These are phyloP conservation scores for Seriola rivoliana DNA, from an alignment of 2,113 vertebrate genomes.

Conservation along the genomic window DNA sequence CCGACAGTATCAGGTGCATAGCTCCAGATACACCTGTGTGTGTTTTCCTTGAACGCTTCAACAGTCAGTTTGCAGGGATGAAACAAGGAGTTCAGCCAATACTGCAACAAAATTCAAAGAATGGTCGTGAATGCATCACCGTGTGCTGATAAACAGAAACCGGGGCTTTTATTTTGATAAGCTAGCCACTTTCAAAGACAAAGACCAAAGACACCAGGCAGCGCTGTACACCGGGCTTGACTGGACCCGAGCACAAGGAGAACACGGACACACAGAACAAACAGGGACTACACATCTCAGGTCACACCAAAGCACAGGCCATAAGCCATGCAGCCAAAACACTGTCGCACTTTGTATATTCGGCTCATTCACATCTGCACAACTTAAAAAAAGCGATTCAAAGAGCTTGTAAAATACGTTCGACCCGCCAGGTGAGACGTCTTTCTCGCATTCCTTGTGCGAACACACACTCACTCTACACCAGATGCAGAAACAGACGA, in stretches of 20 bases:
- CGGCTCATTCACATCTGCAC: neutral
- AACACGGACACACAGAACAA: slow-evolving; percentile 45
- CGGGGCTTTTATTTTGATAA: slow-evolving; percentile 4
- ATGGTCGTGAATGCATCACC: neutral
- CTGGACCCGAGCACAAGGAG: slow-evolving; percentile 32
- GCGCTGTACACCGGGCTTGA: slow-evolving; percentile 8
- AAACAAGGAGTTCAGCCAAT: slow-evolving; percentile 36
- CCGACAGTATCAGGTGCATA: no score
- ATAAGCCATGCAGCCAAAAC: slow-evolving; percentile 72
- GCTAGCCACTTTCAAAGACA: slow-evolving; percentile 11
- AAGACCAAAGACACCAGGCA: slow-evolving; percentile 16
- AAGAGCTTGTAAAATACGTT: neutral
- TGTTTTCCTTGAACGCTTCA: neutral
- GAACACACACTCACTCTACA: no score
- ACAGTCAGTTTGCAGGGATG: slow-evolving; percentile 32
- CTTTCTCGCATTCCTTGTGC: no score
- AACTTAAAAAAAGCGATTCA: neutral
- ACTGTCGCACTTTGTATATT: neutral
- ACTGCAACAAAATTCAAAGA: neutral
- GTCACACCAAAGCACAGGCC: slow-evolving; percentile 53
- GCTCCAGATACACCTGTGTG: neutral
- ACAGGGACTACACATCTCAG: neutral
- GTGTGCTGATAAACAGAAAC: slow-evolving; percentile 18
- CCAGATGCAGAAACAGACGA: neutral
- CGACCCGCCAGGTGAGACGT: no score